Evolutionary conservation across 2,888 invertebrate genomes (phyloP), one percentile per base, ranked within the genome.

Genomic region (Megamerina dolium): DNA sequence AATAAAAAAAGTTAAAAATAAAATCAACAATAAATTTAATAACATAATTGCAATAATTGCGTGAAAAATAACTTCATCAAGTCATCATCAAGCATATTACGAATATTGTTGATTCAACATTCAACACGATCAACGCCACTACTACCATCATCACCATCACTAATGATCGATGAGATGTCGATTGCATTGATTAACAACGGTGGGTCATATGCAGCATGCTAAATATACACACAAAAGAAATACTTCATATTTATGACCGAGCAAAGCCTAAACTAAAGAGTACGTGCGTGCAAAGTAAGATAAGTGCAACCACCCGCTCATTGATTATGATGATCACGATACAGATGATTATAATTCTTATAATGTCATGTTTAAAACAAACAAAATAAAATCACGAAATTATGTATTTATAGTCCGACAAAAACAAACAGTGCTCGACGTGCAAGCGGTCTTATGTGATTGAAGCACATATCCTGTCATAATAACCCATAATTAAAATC

Each of bases 31-130:
- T 18, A 39, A 41, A 48, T 37, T 46, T 53, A 54, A 57, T 55
- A 45, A 50, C 52, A 52, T 55, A 54, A 57, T 57, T 53, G 48
- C 48, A 39, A 46, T 52, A 55, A 55, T 57, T 54, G 54, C 51
- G 53, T 53, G 55, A 55, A 54, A 54, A 57, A 55, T 57, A 53
- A 57, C 57, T 57, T 57, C 50, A 57, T 57, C 55, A 53, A 45
- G 44, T 33, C 39, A 14, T 13, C 37, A 32, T n/a, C n/a, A n/a
- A n/a, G n/a, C n/a, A n/a, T 38, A 20, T 38, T 38, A 17, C 18
- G n/a, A 37, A 14, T 35, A 14, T 33, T 45, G 27, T 18, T 19
- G 27, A 37, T 18, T 19, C 3, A n/a, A 31, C 46, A 31, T 13
- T 13, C 29, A n/a, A 6, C 19, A 6, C 16, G 13, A 4, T 14